phyloP scores from a whole-genome alignment of 2,888 invertebrate genomes.

The Argyra leucocephala region DNA sequence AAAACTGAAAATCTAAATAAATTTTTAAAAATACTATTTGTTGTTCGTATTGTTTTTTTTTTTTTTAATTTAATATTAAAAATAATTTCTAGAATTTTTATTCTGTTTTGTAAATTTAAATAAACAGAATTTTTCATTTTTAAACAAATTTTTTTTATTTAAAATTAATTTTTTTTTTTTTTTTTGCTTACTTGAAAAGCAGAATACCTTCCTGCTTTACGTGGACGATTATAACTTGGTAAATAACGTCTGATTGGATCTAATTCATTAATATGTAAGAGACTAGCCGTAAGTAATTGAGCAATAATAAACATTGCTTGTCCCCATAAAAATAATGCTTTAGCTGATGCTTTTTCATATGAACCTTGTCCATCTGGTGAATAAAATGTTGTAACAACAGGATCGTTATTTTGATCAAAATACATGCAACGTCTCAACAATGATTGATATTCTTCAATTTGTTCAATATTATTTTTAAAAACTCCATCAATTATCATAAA shows the following conservation, averaged over 20 bases:
- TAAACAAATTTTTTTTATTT: too few relatives aligned
- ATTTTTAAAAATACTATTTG: too few relatives aligned
- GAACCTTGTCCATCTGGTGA: constrained; percentile 43
- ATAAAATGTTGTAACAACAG: constrained; percentile 87
- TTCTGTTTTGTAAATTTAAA: too few relatives aligned
- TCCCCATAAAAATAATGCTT: constrained; percentile 80
- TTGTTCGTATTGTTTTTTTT: too few relatives aligned
- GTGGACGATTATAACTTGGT: constrained; percentile 89
- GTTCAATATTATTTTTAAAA: constrained; percentile 74
- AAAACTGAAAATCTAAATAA: too few relatives aligned
- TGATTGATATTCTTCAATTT: constrained; percentile 85
- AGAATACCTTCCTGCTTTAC: constrained; percentile 85
- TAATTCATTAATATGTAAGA: constrained; percentile 87
- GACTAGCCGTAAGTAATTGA: constrained; percentile 77
- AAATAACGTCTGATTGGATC: constrained; percentile 92
- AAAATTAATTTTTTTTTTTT: too few relatives aligned
- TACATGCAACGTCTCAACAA: constrained; percentile 71
- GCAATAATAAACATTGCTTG: constrained; percentile 92
- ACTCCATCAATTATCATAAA: constrained; percentile 95
- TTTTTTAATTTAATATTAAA: too few relatives aligned
- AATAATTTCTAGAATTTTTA: too few relatives aligned
- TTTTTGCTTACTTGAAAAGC: constrained; percentile 77
- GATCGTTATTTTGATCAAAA: constrained; percentile 77
- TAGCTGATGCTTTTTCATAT: constrained; percentile 39
- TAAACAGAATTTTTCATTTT: too few relatives aligned